Percentiles rank a stretch among this genome's conserved stretches.
These are phyloP conservation scores for Cichladusa arquata DNA, from an alignment of 2,113 vertebrate genomes.

Conservation along the genomic window DNA sequence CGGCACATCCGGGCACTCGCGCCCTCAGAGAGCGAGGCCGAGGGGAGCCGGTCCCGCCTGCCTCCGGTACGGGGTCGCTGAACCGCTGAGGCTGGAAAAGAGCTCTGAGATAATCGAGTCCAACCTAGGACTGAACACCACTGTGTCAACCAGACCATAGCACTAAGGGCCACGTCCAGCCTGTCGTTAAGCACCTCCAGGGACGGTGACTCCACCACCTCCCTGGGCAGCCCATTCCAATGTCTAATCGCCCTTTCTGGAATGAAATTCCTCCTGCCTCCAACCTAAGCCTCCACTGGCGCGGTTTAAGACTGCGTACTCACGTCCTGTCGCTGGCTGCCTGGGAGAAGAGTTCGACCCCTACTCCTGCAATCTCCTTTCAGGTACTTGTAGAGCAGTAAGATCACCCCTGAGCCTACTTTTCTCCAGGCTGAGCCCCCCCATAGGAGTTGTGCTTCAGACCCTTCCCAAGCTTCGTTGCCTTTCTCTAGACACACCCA, in stretches of 20 bases:
- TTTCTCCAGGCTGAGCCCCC: neutral
- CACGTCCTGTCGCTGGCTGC: neutral
- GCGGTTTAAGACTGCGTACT: neutral
- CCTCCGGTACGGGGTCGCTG: accelerated
- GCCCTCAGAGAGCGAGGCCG: too few relatives aligned
- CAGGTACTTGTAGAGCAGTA: neutral
- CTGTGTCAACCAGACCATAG: neutral
- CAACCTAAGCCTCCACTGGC: neutral
- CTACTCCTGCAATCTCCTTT: neutral
- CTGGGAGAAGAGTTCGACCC: neutral
- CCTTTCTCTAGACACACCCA: neutral
- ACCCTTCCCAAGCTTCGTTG: neutral
- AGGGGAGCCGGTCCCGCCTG: accelerated
- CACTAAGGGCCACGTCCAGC: neutral
- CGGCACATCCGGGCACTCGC: conserved; percentile 3
- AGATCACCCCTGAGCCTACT: neutral
- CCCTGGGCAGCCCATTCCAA: too few relatives aligned
- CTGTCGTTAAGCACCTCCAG: neutral
- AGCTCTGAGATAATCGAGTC: neutral
- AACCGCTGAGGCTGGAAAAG: accelerated
- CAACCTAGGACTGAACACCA: neutral
- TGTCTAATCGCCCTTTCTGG: neutral
- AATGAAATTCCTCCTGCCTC: neutral
- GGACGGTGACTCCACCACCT: neutral
- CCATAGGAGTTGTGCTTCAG: too few relatives aligned